phyloP scores from a whole-genome alignment of 2,888 invertebrate genomes.

The Papilio gigon region DNA sequence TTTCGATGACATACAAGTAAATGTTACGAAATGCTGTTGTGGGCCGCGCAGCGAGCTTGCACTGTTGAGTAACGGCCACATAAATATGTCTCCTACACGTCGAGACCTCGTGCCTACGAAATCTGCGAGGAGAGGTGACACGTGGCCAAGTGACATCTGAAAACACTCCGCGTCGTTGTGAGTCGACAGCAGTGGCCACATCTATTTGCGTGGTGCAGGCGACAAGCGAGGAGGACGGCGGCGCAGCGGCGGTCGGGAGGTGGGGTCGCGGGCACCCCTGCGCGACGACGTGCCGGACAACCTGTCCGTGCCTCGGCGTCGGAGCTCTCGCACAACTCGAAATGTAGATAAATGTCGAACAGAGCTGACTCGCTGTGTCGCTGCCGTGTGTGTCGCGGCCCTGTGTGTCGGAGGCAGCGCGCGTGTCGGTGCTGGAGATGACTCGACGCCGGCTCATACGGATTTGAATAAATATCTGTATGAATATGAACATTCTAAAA shows the following conservation, averaged over 20 bases:
- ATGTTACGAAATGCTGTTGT: not conserved
- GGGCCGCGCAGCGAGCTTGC: not conserved
- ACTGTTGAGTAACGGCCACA: not conserved
- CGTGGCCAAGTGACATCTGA: not conserved
- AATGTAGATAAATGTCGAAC: no score
- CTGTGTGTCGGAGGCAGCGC: not conserved
- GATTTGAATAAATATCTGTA: conserved; percentile 1
- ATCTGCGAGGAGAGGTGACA: not conserved
- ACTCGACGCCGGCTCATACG: not conserved
- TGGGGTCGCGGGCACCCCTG: no score
- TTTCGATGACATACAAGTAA: not conserved
- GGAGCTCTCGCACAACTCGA: no score
- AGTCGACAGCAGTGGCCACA: not conserved
- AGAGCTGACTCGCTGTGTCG: no score
- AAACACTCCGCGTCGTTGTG: not conserved
- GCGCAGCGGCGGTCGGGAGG: not conserved
- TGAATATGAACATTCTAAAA: no score
- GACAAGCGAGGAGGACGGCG: not conserved
- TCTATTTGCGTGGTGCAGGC: not conserved
- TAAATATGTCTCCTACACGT: not conserved
- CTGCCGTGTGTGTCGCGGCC: no score
- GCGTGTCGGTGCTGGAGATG: not conserved
- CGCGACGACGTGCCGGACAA: no score
- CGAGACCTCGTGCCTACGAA: not conserved
- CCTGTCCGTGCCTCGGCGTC: no score